Evolutionary conservation across 2,888 invertebrate genomes (phyloP).

Genomic region (Hirtodrosophila alboralis): DNA sequence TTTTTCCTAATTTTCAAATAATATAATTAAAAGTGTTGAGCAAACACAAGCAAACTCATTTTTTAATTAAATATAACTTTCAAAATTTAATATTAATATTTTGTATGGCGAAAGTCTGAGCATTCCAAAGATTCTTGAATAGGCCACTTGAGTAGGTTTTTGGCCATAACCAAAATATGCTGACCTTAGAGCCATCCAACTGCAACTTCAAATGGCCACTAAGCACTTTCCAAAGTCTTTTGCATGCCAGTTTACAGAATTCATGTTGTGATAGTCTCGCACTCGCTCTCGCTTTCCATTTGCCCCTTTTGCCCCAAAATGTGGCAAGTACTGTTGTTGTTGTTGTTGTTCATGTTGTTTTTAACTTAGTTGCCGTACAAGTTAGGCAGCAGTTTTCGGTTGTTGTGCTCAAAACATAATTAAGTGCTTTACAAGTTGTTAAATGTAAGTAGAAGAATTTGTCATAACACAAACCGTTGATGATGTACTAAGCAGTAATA

Average conservation of each 20-base stretch:
- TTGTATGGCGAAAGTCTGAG: no score
- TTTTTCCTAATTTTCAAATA: no score
- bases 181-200: constrained; percentile 41
- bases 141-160: no score
- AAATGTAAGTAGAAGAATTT: constrained; percentile 61
- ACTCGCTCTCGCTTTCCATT: constrained; percentile 31
- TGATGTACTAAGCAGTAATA: constrained; percentile 66
- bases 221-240: constrained; percentile 78
- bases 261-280: constrained; percentile 66
- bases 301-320: constrained; percentile 24
- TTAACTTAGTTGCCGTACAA: constrained; percentile 28
- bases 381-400: constrained; percentile 54
- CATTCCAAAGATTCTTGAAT: no score
- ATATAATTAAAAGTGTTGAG: no score
- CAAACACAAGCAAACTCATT: no score
- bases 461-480: constrained; percentile 68
- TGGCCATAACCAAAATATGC: constrained; percentile 13
- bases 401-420: constrained; percentile 73
- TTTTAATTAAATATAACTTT: no score
- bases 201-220: constrained; percentile 74
- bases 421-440: constrained; percentile 76
- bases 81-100: no score
- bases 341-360: constrained; percentile 17
- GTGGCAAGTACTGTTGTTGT: constrained; percentile 14
- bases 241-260: constrained; percentile 73